Base-by-base conservation (phyloP, 2,113 vertebrate genomes). In the Malurus elegans region DNA sequence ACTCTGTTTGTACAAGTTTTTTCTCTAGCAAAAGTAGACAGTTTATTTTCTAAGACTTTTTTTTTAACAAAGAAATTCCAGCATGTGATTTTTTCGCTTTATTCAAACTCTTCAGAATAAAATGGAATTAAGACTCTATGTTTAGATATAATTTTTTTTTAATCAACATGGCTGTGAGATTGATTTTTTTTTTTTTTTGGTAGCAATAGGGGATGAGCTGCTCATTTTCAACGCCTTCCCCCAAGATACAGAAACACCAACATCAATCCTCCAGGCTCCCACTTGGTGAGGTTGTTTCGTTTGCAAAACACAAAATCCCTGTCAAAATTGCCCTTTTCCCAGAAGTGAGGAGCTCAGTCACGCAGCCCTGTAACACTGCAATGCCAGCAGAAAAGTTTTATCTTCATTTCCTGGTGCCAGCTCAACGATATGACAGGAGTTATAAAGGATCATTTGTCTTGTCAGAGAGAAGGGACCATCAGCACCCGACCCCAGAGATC, bases 331-430 rank as follows among this genome's bases (percentile, higher is more conserved):
- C 8, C 15, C n/a, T 70, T 86, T 73, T 70, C 11, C 51, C 53
- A 60, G 47, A 38, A 88, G 18, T 3, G 45, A 85, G 67, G 32
- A 67, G 16, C 47, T 82, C 4, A 54, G 64, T 76, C 71, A 25
- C 86, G 73, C 75, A 90, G 94, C 78, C 83, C 75, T 93, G 0
- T 40, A 83, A 92, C 88, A 62, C 28, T 90, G 94, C 94, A 70
- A 66, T 71, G 92, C 90, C 84, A 96, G 93, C 95, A 92, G 28
- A 91, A 92, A 97, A 97, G 93, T 93, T 95, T 82, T 51, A 48
- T 79, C 94, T 88, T 86, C 56, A 95, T 94, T 96, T 96, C 94
- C 94, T 96, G 79, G 58, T 92, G 90, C 93, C 92, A 93, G 90
- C 92, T 86, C 29, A 3, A 40, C 1, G 56, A 38, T 32, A 47